These are phyloP conservation scores for Rhynchomys soricoides DNA, from an alignment of 2,113 vertebrate species.

Conservation along the genomic window DNA sequence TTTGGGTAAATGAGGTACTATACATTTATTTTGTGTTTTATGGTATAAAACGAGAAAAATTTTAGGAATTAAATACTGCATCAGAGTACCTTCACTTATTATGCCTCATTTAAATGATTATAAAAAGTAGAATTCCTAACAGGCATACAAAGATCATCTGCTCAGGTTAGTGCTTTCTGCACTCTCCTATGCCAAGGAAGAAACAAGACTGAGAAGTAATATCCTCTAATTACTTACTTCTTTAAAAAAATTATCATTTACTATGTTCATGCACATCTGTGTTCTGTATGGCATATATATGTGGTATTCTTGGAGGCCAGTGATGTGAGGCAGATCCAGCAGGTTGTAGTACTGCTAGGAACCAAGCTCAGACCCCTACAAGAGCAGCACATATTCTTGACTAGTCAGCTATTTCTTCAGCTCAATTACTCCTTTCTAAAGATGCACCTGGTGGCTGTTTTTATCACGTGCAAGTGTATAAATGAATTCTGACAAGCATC, in stretches of 20 bases:
- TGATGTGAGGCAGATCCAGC: neutral
- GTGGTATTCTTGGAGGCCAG: neutral
- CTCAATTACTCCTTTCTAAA: neutral
- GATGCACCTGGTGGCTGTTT: neutral
- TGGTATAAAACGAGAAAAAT: neutral
- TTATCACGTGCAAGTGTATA: neutral
- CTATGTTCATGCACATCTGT: neutral
- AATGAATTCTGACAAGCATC: neutral
- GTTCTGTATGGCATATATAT: neutral
- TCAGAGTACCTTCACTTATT: neutral
- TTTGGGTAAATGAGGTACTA: neutral
- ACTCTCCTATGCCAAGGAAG: neutral
- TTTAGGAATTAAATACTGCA: neutral
- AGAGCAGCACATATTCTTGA: neutral
- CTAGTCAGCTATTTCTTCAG: neutral
- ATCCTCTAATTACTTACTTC: neutral
- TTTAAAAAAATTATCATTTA: neutral
- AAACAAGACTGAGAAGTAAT: neutral
- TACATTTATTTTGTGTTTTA: neutral
- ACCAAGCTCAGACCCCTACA: neutral
- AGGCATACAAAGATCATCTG: neutral
- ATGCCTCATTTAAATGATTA: neutral
- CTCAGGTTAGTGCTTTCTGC: neutral
- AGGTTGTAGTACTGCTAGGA: neutral
- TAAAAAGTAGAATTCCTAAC: neutral